These are phyloP conservation scores for Potorous gilbertii DNA, from an alignment of 2,797 vertebrate species.

Conservation along the genomic window DNA sequence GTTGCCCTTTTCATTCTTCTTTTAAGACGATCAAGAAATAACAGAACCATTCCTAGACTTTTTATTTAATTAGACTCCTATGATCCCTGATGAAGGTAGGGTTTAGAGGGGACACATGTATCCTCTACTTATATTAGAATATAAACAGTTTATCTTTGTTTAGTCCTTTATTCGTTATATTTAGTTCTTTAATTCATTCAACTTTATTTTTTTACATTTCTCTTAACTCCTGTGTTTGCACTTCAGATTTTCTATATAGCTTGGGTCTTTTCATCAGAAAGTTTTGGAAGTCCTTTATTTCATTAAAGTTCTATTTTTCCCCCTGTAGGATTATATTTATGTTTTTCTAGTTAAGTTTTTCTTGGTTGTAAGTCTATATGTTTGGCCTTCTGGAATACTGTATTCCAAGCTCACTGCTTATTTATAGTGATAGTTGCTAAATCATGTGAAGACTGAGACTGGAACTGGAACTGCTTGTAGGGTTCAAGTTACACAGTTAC, in stretches of 20 bases:
- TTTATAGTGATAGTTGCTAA: background rate
- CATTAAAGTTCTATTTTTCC: background rate
- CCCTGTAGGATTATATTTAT: background rate
- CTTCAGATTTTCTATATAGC: background rate
- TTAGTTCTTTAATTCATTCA: background rate
- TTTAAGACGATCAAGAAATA: background rate
- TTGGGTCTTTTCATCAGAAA: background rate
- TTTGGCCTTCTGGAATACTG: background rate
- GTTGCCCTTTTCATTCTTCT: background rate
- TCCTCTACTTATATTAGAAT: background rate
- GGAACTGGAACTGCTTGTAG: background rate
- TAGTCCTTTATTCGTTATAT: too few relatives aligned
- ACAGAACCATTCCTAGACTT: background rate
- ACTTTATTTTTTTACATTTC: background rate
- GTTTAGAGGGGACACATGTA: background rate
- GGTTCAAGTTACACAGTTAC: background rate
- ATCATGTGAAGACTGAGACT: background rate
- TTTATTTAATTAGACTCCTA: background rate
- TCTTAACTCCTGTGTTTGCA: background rate
- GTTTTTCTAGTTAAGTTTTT: background rate
- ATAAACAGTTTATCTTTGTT: background rate
- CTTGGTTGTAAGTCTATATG: background rate
- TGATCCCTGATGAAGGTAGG: background rate
- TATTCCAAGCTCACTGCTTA: background rate
- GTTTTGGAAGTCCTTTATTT: background rate